Evolutionary conservation across 2,797 vertebrate genomes (phyloP).

Genomic region (Perdix hodgsoniae): DNA sequence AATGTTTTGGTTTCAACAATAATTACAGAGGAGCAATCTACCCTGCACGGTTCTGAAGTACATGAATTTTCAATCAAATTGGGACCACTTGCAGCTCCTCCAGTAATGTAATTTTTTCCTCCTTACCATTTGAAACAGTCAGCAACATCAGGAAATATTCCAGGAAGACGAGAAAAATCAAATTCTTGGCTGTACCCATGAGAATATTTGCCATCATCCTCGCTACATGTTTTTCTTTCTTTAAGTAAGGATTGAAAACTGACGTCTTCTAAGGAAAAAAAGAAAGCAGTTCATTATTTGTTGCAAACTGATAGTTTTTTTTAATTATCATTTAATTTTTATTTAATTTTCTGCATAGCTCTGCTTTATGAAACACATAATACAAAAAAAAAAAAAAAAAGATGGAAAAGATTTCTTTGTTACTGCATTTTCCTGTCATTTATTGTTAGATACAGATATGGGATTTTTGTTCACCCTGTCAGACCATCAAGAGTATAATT

Average conservation of each 20-base stretch:
- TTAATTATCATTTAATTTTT: constrained; percentile 10
- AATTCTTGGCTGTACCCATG: background rate
- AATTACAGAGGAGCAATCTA: constrained; percentile 18
- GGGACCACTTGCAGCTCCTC: background rate
- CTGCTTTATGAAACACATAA: constrained; percentile 4
- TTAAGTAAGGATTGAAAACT: background rate
- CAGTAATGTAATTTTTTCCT: constrained; percentile 28
- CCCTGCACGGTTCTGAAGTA: background rate
- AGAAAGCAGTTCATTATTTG: background rate
- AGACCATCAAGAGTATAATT: background rate
- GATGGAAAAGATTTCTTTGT: background rate
- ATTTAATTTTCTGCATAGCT: constrained; percentile 13
- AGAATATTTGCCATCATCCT: background rate
- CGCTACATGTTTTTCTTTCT: background rate
- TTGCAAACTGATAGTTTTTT: background rate
- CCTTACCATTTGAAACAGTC: constrained; percentile 27
- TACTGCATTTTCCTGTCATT: background rate
- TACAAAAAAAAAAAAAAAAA: background rate
- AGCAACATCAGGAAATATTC: constrained; percentile 3
- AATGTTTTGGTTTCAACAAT: constrained; percentile 51
- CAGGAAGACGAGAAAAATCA: constrained; percentile 23
- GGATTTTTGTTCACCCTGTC: background rate
- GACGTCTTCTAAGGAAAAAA: background rate
- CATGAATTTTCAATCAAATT: constrained; percentile 28
- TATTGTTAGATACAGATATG: background rate